These are phyloP conservation scores for Clavelina lepadiformis DNA, from an alignment of 23 tunicate genomes.

Conservation along the genomic window DNA sequence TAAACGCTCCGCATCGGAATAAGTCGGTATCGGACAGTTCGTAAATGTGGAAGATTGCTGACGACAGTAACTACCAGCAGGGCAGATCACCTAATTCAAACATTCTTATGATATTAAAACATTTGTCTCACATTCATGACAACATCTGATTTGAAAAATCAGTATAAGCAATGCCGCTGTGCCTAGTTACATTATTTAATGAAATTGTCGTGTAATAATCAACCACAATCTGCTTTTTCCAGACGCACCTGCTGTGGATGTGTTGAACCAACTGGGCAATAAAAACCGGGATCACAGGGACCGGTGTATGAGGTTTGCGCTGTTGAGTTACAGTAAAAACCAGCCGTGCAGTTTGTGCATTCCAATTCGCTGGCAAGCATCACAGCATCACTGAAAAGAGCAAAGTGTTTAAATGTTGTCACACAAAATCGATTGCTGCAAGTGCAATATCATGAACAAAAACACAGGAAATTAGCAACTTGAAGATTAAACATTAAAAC, in stretches of 20 bases:
- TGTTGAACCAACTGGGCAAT: constrained; percentile 68
- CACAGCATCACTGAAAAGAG: constrained; percentile 10
- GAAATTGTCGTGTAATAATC: no score
- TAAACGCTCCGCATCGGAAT: constrained; percentile 32
- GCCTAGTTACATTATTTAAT: no score
- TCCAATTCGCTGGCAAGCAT: constrained; percentile 22
- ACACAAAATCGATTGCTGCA: no score
- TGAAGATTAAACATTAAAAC: no score
- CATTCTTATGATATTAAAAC: not conserved
- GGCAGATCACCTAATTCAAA: constrained; percentile 46
- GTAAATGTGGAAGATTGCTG: constrained; percentile 9
- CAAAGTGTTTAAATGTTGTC: not conserved
- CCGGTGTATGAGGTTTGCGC: constrained; percentile 47
- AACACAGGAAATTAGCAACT: no score
- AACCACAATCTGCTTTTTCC: no score
- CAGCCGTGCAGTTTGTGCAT: constrained; percentile 85
- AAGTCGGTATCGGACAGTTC: constrained; percentile 67
- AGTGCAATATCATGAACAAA: no score
- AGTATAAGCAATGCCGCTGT: no score
- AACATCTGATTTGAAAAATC: no score
- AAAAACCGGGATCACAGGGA: constrained; percentile 65
- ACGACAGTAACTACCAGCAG: constrained; percentile 65
- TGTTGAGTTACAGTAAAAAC: constrained; percentile 66
- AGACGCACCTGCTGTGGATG: constrained; percentile 51
- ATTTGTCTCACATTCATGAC: no score